Conservation (phyloP, 2,888 invertebrate genomes). For the Pseudoips prasinana region DNA sequence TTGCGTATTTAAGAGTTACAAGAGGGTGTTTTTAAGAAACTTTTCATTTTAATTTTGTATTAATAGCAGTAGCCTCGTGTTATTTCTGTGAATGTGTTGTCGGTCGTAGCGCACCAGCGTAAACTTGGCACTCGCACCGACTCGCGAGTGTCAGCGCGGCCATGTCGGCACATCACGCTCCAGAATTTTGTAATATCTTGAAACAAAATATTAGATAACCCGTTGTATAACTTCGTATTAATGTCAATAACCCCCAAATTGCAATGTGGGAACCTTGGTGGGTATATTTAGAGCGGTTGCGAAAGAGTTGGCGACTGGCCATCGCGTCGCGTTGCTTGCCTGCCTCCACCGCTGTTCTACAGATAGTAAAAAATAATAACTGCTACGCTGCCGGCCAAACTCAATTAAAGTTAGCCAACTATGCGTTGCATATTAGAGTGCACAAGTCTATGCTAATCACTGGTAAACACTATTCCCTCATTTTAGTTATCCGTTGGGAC, state of each 20-base stretch:
- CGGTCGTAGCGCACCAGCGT: slow-evolving; percentile 46
- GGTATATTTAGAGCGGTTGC: slow-evolving; percentile 69
- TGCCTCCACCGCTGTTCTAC: slow-evolving; percentile 26
- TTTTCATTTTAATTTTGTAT: slow-evolving; percentile 33
- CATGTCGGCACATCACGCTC: slow-evolving; percentile 31
- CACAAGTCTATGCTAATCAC: neutral
- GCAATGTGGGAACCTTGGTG: slow-evolving; percentile 73
- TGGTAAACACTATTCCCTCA: slow-evolving; percentile 1
- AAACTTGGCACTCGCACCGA: slow-evolving; percentile 67
- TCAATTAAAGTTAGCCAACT: too few relatives aligned
- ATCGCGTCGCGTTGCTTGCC: slow-evolving; percentile 43
- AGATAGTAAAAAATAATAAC: slow-evolving; percentile 5
- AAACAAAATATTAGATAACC: slow-evolving; percentile 53
- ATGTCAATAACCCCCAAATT: slow-evolving; percentile 80
- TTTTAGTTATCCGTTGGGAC: too few relatives aligned
- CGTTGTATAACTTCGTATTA: slow-evolving; percentile 61
- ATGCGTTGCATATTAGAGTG: too few relatives aligned
- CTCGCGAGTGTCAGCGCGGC: slow-evolving; percentile 41
- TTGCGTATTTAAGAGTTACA: too few relatives aligned
- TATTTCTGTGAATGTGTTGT: slow-evolving; percentile 57
- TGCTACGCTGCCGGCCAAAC: too few relatives aligned
- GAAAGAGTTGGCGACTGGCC: slow-evolving; percentile 74
- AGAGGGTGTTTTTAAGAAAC: neutral
- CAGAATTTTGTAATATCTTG: slow-evolving; percentile 41
- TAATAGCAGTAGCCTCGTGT: slow-evolving; percentile 50